Evolutionary conservation across 2,113 vertebrate genomes (phyloP).

Genomic region (Erinaceus europaeus): DNA sequence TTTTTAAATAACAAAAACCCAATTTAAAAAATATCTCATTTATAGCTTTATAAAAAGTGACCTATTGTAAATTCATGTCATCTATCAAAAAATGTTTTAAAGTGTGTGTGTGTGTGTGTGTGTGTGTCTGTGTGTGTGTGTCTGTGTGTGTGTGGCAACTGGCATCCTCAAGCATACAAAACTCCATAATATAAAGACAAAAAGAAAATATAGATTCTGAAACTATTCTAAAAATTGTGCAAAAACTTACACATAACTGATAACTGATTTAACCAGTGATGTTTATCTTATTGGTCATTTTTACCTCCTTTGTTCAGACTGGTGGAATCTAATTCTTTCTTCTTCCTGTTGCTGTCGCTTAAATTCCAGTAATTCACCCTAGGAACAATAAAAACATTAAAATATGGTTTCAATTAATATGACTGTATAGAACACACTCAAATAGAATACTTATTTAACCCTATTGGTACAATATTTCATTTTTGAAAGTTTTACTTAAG

Average conservation of each 20-base stretch:
- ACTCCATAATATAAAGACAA: neutral
- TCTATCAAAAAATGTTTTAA: too few relatives aligned
- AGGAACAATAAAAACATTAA: constrained; percentile 60
- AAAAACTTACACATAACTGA: neutral
- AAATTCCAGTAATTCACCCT: constrained; percentile 81
- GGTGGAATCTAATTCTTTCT: constrained; percentile 72
- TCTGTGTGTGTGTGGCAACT: neutral
- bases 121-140: neutral
- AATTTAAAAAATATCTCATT: too few relatives aligned
- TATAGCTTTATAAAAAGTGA: too few relatives aligned
- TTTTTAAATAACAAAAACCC: too few relatives aligned
- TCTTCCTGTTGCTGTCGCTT: constrained; percentile 78
- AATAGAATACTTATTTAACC: constrained; percentile 65
- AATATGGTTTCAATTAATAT: constrained; percentile 55
- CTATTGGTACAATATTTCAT: constrained; percentile 4
- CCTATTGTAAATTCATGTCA: too few relatives aligned
- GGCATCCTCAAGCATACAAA: neutral
- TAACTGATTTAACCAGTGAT: constrained; percentile 21
- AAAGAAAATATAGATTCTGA: neutral
- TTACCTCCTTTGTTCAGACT: constrained; percentile 84
- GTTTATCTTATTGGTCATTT: constrained; percentile 48
- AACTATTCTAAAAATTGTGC: neutral
- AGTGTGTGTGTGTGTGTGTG: neutral
- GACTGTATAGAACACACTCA: constrained; percentile 9
- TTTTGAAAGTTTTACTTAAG: constrained; percentile 49